Evolutionary conservation across 2,888 invertebrate genomes (phyloP), one percentile per base, ranked within the genome.

Genomic region (Ischnura elegans): DNA sequence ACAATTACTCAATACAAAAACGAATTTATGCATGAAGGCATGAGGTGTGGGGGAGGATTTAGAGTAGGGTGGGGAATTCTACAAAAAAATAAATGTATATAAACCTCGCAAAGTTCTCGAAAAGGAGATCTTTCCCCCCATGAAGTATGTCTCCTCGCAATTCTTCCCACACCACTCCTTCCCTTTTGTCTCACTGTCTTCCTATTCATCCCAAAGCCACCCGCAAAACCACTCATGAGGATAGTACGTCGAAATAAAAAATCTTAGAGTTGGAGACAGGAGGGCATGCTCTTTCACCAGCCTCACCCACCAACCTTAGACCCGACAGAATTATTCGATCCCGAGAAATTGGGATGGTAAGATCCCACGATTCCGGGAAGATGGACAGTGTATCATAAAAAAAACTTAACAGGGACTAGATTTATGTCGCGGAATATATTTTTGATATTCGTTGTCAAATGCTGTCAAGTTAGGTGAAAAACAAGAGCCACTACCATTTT

Each of bases 21-120:
- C 76, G n/a, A 76, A 76, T 76, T 29, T 76, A 76, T 76, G 76
- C 76, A 76, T 76, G 76, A 76, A n/a, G 25, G 76, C 13, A 76
- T 76, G 36, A 76, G 36, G 36, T 36, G 36, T 36, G 76, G 0
- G n/a, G 36, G 3, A 10, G 76, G 51, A 51, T 51, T 13, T 1
- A 51, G 51, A n/a, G n/a, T n/a, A n/a, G n/a, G n/a, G n/a, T n/a
- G n/a, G n/a, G n/a, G n/a, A n/a, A n/a, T n/a, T n/a, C n/a, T n/a
- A n/a, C n/a, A n/a, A n/a, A n/a, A n/a, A n/a, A n/a, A n/a, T n/a
- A n/a, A n/a, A n/a, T n/a, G n/a, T n/a, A n/a, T n/a, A n/a, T 76
- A 10, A 8, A 36, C 76, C 76, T 76, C 76, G 13, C 36, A 2
- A n/a, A 25, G 61, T n/a, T 76, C 76, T 36, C 16, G 29, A 76